Evolutionary conservation across 2,888 invertebrate genomes (phyloP), one percentile per base, ranked within the genome.

Genomic region (Baronia brevicornis): DNA sequence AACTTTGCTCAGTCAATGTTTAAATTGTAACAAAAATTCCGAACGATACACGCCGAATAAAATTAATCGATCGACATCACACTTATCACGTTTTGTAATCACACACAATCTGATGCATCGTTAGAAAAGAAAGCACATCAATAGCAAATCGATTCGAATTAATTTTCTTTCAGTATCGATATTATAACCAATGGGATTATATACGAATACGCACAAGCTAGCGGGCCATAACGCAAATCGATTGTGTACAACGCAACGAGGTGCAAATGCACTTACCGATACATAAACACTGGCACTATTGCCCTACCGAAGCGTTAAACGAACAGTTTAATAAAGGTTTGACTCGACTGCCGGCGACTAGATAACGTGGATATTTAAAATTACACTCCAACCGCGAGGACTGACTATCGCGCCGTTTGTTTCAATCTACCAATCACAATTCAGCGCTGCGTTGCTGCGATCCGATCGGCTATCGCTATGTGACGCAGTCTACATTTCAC

Each of bases 291-390:
- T 69, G 69, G 67, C 69, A 65, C 65, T 64, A 60, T 39, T 50
- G 70, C 70, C 65, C 69, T 71, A 68, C 60, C 48, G 60, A 65
- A 66, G 66, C 67, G 59, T 59, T 43, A 57, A 60, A 60, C 52
- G 60, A 65, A 56, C 49, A 57, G 47, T n/a, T n/a, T 54, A 54
- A 51, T 37, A 49, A 44, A 58, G 61, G 58, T 59, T 63, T 60
- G 72, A 64, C 69, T 65, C 65, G 69, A 66, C 51, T 62, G 62
- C 52, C 63, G 64, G 72, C 75, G 78, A 78, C 78, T 77, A 78
- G 77, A 75, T 62, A 63, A 52, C 49, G 41, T 45, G 45, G 34
- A 35, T 38, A 43, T 34, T 40, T 29, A 26, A 41, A 28, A 24
- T 21, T 13, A 17, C 12, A 28, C 9, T 33, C 17, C 27, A 15